Base-by-base conservation (phyloP, 2,888 invertebrate genomes). In the Galerucella pusilla region DNA sequence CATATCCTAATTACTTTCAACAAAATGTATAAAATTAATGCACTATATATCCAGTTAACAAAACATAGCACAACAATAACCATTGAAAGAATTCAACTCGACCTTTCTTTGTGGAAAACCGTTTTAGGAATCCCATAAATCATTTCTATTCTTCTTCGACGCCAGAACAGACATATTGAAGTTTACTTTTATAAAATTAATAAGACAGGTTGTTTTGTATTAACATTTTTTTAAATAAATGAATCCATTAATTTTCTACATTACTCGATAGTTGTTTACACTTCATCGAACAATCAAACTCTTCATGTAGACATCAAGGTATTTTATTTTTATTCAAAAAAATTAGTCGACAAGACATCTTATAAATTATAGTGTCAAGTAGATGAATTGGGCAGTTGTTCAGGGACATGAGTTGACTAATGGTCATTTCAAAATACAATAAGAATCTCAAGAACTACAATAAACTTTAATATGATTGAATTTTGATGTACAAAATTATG, bases 141-240 rank as follows among this genome's bases (percentile, higher is more conserved):
- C 69, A 69, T 52, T 65, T 49, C 57, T 57, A 61, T 61, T 69
- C 69, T 69, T 49, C 61, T 42, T 61, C 59, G 25, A 59, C 61
- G 25, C 57, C 61, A 25, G 28, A 61, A 69, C 61, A 49, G 20
- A 28, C 49, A 69, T 69, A 69, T 61, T 69, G 61, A 69, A 35
- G 69, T 69, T 69, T 45, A 46, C 69, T 61, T 69, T 61, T 61
- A 28, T n/a, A n/a, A 49, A 12, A 61, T 61, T 69, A 61, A 69
- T 69, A 52, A 61, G 61, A 11, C 49, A 14, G 49, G 69, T 46
- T 35, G 69, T 69, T 69, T 28, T 35, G 14, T 49, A 61, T 59
- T 25, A 60, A 46, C 14, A 20, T 61, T 49, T 14, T 25, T 49
- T 5, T n/a, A 35, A 46, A 69, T 59, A 69, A 69, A 69, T 69